phyloP scores from a whole-genome alignment of 2,797 vertebrate species.

The Enteromius mattozi region DNA sequence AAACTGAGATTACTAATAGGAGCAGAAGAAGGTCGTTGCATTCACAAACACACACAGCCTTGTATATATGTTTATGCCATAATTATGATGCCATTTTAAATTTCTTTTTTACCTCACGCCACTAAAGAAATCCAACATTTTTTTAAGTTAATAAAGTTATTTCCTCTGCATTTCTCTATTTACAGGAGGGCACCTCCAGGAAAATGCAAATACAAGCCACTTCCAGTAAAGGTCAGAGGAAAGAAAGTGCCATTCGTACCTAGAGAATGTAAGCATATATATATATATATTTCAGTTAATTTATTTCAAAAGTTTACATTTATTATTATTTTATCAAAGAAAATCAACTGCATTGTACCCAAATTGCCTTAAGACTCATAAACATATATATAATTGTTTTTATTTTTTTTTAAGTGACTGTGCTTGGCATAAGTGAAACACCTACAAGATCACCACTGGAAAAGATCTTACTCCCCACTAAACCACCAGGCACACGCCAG shows the following conservation, averaged over 20 bases:
- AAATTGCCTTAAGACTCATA: background rate
- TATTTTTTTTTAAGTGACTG: slow-evolving; percentile 71
- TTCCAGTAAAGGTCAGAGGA: slow-evolving; percentile 81
- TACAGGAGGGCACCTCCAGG: slow-evolving; percentile 84
- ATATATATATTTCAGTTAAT: background rate
- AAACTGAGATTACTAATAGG: background rate
- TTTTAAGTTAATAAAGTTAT: background rate
- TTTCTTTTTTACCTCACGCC: background rate
- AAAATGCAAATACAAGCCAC: slow-evolving; percentile 82
- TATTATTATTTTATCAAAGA: background rate
- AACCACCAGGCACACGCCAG: slow-evolving; percentile 51
- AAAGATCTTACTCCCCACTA: slow-evolving; percentile 70
- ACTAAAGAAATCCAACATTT: background rate
- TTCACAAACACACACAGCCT: no score
- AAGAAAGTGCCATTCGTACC: slow-evolving; percentile 80
- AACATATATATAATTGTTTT: slow-evolving; percentile 52
- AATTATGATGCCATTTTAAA: background rate
- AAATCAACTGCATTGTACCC: background rate
- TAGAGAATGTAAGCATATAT: slow-evolving; percentile 75
- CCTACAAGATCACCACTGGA: slow-evolving; percentile 75
- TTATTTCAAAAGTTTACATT: background rate
- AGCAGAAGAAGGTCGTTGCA: background rate
- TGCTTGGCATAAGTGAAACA: slow-evolving; percentile 70
- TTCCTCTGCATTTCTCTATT: slow-evolving; percentile 23
- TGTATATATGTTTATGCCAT: background rate